Evolutionary conservation across 2,888 invertebrate species (phyloP), one percentile per base, ranked within the genome.

Genomic region (Micoletzkya japonica): DNA sequence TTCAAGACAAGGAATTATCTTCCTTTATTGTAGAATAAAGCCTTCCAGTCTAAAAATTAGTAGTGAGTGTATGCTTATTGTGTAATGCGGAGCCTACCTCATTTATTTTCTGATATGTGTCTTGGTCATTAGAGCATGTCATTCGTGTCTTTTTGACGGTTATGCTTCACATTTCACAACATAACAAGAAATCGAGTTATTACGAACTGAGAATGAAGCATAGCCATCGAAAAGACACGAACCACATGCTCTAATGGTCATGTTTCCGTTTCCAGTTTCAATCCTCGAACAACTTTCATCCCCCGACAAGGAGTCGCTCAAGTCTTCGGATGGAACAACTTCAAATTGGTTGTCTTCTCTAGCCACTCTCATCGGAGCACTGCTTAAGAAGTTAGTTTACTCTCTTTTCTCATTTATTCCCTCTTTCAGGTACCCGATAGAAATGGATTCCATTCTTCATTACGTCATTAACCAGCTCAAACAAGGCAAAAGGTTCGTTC

Each of bases 401-500:
- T 24, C 37, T 36, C n/a, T 30, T 52, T 37, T 68, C 52, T 10
- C 14, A 20, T 37, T 0, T 59, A 14, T 63, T 2, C 92, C 96
- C 77, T 96, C 93, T 87, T 95, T 95, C 36, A 76, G 80, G 7
- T 98, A 98, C 87, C 92, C 92, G 82, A 93, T 97, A 72, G 98
- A 99, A 86, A 89, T 98, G 74, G 92, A 93, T 3, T 96, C 96
- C 2, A 87, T 98, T 76, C 88, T 99, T 85, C 96, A 98, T 87
- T 98, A 95, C 87, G 93, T 98, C 32, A 94, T 94, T 50, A 96
- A 98, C 88, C 93, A 97, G 86, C 90, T 99, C 26, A 97, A 97
- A 87, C 92, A 93, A 28, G 93, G 94, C 81, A 95, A 95, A 87
- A 95, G 93, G 93, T 93, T n/a, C n/a, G n/a, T n/a, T n/a, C n/a